These are phyloP conservation scores for Hiodon tergisus DNA, from an alignment of 2,113 vertebrate genomes.

Conservation along the genomic window DNA sequence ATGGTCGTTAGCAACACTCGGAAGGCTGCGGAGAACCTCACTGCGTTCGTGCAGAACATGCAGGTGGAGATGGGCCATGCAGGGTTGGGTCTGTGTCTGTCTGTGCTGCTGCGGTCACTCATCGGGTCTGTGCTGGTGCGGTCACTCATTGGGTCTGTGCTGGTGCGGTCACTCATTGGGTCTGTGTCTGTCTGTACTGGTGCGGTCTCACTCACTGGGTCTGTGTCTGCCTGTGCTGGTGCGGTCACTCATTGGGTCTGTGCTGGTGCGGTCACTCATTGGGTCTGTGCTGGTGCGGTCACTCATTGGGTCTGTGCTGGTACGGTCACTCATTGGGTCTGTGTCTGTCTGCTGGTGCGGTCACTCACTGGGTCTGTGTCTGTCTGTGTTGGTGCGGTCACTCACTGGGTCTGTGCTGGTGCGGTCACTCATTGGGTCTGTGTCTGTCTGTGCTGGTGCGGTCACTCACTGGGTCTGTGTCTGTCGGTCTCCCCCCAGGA, in stretches of 20 bases:
- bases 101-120: not conserved
- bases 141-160: not conserved
- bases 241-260: not conserved
- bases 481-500: conserved; percentile 50
- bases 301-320: not conserved
- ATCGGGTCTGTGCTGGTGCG: not conserved
- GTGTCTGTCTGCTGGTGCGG: not conserved
- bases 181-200: not conserved
- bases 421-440: not conserved
- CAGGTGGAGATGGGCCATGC: conserved; percentile 57
- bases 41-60: conserved; percentile 62
- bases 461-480: not conserved
- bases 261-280: not conserved
- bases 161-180: conserved; percentile 2
- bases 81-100: not conserved
- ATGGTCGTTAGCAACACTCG: conserved; percentile 69
- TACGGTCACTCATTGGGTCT: not conserved
- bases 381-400: not conserved
- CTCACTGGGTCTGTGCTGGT: too few species aligned
- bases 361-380: not conserved
- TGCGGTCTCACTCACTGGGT: not conserved
- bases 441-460: not conserved
- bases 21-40: conserved; percentile 65
- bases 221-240: not conserved
- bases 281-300: not conserved